Conservation (phyloP, 1,140 invertebrate genomes). For the Teleopsis dalmanni region DNA sequence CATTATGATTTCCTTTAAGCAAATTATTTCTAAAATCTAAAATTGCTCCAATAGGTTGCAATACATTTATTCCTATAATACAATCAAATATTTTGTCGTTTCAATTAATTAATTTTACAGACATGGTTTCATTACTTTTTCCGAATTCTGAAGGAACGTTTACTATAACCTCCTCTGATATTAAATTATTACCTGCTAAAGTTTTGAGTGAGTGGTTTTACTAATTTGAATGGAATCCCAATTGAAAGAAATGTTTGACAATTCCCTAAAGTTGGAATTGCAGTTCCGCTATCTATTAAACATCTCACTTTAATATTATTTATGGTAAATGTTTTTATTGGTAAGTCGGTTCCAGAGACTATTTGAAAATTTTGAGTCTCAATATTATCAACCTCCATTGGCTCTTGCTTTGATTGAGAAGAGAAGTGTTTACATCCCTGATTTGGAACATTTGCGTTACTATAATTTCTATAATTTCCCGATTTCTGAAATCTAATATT, state of each 20-base stretch:
- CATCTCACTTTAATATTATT: too few relatives aligned
- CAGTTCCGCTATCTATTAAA: background rate
- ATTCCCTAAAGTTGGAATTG: background rate
- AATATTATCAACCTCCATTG: too few relatives aligned
- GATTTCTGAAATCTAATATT: background rate
- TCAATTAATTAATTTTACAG: background rate
- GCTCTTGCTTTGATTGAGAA: too few relatives aligned
- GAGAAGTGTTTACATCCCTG: background rate
- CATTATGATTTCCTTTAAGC: background rate
- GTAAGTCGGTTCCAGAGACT: background rate
- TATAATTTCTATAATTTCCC: background rate
- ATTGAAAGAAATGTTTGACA: background rate
- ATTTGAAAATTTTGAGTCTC: conserved; percentile 2
- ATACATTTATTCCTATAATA: background rate
- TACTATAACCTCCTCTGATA: background rate
- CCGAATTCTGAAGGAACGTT: background rate
- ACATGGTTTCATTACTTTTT: background rate
- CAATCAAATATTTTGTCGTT: conserved; percentile 3
- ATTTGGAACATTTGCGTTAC: background rate
- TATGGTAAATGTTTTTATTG: background rate
- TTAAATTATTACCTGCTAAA: background rate
- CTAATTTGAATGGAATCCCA: background rate
- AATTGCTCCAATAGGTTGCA: background rate
- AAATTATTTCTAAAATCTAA: background rate
- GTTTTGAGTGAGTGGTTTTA: background rate